phyloP scores from a whole-genome alignment of 1,140 invertebrate species.

The Rhagoletis zephyria region DNA sequence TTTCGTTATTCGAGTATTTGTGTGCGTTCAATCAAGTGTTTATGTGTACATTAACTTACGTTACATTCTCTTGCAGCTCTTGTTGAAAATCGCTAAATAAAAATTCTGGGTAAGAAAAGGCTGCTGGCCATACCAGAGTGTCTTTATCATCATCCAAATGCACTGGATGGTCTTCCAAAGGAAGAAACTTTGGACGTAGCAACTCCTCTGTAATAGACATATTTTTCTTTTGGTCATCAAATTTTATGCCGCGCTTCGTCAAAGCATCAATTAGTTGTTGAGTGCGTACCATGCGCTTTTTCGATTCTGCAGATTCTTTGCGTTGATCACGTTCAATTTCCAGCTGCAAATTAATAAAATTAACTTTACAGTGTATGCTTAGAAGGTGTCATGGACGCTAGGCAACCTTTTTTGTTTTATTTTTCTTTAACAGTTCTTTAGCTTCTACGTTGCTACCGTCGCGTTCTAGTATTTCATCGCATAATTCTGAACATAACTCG shows the following conservation, averaged over 20 bases:
- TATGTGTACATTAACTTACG: constrained; percentile 62
- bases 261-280: constrained; percentile 69
- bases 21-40: too few relatives aligned
- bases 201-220: constrained; percentile 72
- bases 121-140: constrained; percentile 84
- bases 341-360: constrained; percentile 62
- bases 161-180: constrained; percentile 68
- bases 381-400: too few relatives aligned
- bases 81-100: constrained; percentile 82
- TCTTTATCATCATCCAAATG: constrained; percentile 72
- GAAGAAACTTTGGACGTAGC: constrained; percentile 72
- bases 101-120: constrained; percentile 88
- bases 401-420: constrained; percentile 75
- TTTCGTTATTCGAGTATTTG: too few relatives aligned
- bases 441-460: constrained; percentile 77
- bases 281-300: constrained; percentile 74
- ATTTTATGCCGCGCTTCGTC: constrained; percentile 76
- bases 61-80: constrained; percentile 82
- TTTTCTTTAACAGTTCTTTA: constrained; percentile 77
- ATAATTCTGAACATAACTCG: constrained; percentile 82
- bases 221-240: constrained; percentile 74
- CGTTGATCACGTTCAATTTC: constrained; percentile 79
- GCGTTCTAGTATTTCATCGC: constrained; percentile 79
- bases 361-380: neutral
- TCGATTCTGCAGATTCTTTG: constrained; percentile 76